Percentiles rank a stretch among this genome's conserved stretches.
phyloP scores from a whole-genome alignment of 2,888 invertebrate genomes.

The Bembecia ichneumoniformis region DNA sequence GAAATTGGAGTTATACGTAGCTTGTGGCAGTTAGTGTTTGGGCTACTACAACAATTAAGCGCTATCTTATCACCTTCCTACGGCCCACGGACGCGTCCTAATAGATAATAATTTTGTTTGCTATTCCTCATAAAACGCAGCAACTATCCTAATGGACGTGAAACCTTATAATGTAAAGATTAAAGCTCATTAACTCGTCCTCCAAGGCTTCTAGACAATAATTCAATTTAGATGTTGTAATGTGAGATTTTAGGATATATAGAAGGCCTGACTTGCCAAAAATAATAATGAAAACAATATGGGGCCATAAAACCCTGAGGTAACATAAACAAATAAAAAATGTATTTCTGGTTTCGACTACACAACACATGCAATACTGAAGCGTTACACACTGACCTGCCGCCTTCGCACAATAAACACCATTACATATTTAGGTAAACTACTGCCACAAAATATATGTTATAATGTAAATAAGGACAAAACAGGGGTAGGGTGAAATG shows the following conservation, averaged over 20 bases:
- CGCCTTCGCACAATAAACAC: slow-evolving; percentile 45
- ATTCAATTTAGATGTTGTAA: slow-evolving; percentile 17
- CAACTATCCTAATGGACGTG: slow-evolving; percentile 17
- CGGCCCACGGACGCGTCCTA: slow-evolving; percentile 22
- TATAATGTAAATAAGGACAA: slow-evolving; percentile 55
- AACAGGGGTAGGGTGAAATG: slow-evolving; percentile 38
- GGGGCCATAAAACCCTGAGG: slow-evolving; percentile 42
- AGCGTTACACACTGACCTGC: slow-evolving; percentile 54
- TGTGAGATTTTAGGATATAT: slow-evolving; percentile 28
- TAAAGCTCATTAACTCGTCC: slow-evolving; percentile 32
- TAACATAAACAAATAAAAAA: slow-evolving; percentile 66
- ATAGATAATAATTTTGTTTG: slow-evolving; percentile 15
- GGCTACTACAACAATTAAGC: slow-evolving; percentile 13
- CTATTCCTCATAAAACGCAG: not conserved
- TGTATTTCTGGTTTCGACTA: slow-evolving; percentile 49
- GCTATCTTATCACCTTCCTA: slow-evolving; percentile 36
- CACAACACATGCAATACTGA: slow-evolving; percentile 66
- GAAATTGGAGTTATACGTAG: slow-evolving; percentile 2
- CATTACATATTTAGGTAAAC: slow-evolving; percentile 47
- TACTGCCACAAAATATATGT: slow-evolving; percentile 65
- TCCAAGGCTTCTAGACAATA: slow-evolving; percentile 20
- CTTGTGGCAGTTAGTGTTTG: slow-evolving; percentile 37
- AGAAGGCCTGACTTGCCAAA: slow-evolving; percentile 45
- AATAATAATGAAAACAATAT: slow-evolving; percentile 50
- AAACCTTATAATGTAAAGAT: slow-evolving; percentile 39